A percentile compares a stretch with the other conserved stretches of the same genome.
Evolutionary conservation across 92 coral and sea anemone species (phyloP).

Genomic region (Umimayanthus kanabou): DNA sequence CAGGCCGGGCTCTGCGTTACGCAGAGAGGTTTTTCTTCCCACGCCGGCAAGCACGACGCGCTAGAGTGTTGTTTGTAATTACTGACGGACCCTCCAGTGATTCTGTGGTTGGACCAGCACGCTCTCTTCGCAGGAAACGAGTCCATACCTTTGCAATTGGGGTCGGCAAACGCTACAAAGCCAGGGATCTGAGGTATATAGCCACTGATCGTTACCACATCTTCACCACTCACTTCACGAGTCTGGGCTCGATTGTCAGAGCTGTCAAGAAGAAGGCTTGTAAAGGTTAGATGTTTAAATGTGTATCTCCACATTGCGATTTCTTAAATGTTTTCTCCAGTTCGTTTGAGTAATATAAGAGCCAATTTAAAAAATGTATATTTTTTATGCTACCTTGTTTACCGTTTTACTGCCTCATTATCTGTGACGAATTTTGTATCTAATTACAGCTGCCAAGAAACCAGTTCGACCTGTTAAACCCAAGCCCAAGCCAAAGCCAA

Average conservation of each 20-base stretch:
- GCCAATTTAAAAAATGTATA: neutral
- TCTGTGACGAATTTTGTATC: neutral
- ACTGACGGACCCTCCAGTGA: conserved; percentile 23
- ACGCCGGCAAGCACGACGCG: conserved; percentile 27
- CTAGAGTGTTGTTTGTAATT: neutral
- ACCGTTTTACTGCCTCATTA: neutral
- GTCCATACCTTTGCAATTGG: neutral
- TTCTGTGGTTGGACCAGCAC: neutral
- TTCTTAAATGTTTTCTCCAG: neutral
- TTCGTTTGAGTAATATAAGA: neutral
- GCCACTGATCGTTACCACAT: conserved; percentile 9
- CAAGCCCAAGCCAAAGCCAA: conserved; percentile 19
- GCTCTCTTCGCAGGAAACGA: conserved; percentile 28
- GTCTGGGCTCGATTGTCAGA: conserved; percentile 17
- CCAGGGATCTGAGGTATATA: neutral
- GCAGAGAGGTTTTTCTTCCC: conserved; percentile 57
- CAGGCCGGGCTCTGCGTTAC: conserved; percentile 67
- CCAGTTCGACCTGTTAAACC: conserved; percentile 31
- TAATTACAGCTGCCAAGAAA: conserved; percentile 1
- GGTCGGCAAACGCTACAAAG: conserved; percentile 2
- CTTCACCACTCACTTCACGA: conserved; percentile 29
- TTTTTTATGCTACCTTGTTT: neutral
- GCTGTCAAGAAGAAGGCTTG: conserved; percentile 32
- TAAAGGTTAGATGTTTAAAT: neutral
- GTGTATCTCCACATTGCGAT: neutral